A percentile compares a stretch with the other conserved stretches of the same genome.
phyloP scores from a whole-genome alignment of 2,888 invertebrate species.

The Stenodera caucasica region DNA sequence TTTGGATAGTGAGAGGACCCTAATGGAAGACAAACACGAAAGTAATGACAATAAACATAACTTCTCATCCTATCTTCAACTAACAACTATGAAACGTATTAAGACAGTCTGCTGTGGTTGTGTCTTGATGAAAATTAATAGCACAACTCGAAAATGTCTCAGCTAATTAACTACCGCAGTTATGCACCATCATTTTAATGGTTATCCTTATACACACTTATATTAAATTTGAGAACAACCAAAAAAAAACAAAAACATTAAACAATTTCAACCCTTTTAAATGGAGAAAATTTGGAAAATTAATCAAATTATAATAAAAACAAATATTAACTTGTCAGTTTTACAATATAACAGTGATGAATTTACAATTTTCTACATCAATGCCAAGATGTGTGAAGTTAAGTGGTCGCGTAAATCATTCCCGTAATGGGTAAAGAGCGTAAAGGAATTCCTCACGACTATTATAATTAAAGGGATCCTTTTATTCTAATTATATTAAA shows the following conservation, averaged over 20 bases:
- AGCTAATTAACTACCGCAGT: constrained; percentile 2
- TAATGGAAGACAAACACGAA: constrained; percentile 46
- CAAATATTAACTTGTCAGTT: constrained; percentile 12
- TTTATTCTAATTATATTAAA: constrained; percentile 12
- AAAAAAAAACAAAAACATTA: neutral
- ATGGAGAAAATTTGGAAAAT: constrained; percentile 3
- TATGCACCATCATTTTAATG: constrained; percentile 6
- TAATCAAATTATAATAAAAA: constrained; percentile 14
- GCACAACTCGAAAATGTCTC: constrained; percentile 9
- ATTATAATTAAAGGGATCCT: constrained; percentile 21
- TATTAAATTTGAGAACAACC: neutral
- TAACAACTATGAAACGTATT: constrained; percentile 6
- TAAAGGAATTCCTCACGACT: constrained; percentile 21
- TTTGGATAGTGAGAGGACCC: constrained; percentile 43
- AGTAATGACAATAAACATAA: constrained; percentile 42
- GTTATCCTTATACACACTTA: neutral
- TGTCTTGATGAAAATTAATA: constrained; percentile 9
- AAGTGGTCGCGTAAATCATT: constrained; percentile 24
- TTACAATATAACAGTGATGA: constrained; percentile 22
- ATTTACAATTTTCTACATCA: constrained; percentile 23
- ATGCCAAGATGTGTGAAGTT: constrained; percentile 17
- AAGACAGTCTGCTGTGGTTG: constrained; percentile 8
- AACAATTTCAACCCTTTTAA: neutral
- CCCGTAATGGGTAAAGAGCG: constrained; percentile 22
- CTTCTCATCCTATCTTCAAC: constrained; percentile 21